Evolutionary conservation across 2,888 invertebrate species (phyloP).

Genomic region (Cosmorhoe ocellata): DNA sequence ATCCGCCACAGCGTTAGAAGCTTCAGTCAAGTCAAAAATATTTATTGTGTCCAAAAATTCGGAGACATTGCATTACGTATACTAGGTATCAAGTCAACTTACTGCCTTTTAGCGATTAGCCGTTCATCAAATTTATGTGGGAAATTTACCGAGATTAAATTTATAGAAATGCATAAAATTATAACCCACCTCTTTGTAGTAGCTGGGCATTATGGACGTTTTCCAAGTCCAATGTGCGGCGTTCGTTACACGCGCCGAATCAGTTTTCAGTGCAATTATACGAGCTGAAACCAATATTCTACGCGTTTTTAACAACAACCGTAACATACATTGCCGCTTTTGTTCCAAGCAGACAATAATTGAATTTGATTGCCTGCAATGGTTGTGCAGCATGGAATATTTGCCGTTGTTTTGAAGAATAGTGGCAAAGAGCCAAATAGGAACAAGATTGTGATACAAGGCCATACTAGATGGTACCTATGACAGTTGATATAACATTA

Average conservation of each 20-base stretch:
- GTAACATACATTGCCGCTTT: conserved; percentile 15
- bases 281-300: conserved; percentile 37
- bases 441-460: conserved; percentile 55
- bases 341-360: neutral
- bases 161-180: no score
- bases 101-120: no score
- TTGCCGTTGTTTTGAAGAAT: conserved; percentile 15
- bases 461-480: conserved; percentile 23
- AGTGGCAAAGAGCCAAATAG: conserved; percentile 65
- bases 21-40: no score
- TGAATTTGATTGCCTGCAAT: conserved; percentile 24
- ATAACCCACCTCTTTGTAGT: no score
- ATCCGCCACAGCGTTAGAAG: no score
- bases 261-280: conserved; percentile 39
- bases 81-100: no score
- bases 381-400: conserved; percentile 15
- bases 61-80: no score
- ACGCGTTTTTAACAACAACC: conserved; percentile 26
- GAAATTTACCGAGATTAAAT: no score
- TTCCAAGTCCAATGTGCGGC: conserved; percentile 23
- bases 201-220: no score
- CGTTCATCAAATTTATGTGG: no score
- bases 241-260: conserved; percentile 34
- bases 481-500: conserved; percentile 27
- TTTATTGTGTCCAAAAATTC: no score